Percentiles rank a stretch among this genome's conserved stretches.
phyloP scores from a whole-genome alignment of 2,113 vertebrate genomes.

The Eidolon helvum region DNA sequence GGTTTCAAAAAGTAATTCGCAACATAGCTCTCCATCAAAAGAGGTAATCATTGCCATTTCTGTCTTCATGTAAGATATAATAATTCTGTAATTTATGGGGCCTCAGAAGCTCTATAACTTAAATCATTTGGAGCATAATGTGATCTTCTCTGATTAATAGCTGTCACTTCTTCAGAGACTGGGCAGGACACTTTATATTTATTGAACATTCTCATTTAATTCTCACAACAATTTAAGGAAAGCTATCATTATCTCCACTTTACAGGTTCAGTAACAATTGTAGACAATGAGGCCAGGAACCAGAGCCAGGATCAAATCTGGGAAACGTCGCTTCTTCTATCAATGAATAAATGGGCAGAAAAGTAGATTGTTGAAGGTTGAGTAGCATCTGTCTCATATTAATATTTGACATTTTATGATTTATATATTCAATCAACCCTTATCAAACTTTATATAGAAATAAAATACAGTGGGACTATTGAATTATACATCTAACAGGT shows the following conservation, averaged over 20 bases:
- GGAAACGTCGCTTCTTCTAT: neutral
- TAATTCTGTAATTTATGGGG: constrained; percentile 71
- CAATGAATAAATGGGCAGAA: neutral
- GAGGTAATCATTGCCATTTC: constrained; percentile 74
- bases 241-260: constrained; percentile 43
- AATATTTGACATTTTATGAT: constrained; percentile 41
- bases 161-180: constrained; percentile 61
- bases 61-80: constrained; percentile 70
- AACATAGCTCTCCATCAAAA: constrained; percentile 75
- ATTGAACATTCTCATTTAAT: constrained; percentile 71
- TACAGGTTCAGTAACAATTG: constrained; percentile 26
- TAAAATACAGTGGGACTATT: neutral
- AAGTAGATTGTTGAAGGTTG: neutral
- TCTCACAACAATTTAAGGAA: constrained; percentile 66
- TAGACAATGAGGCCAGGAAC: neutral
- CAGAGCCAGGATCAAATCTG: neutral
- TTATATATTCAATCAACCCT: constrained; percentile 31
- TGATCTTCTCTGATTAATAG: constrained; percentile 72
- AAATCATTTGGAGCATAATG: constrained; percentile 65
- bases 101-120: constrained; percentile 62
- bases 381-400: constrained; percentile 1
- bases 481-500: neutral
- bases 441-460: neutral
- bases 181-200: constrained; percentile 58
- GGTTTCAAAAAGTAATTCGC: constrained; percentile 75